Percentiles rank a stretch among this genome's conserved stretches.
These are phyloP conservation scores for Myotis vivesi DNA, from an alignment of 2,797 vertebrate species.

Conservation along the genomic window DNA sequence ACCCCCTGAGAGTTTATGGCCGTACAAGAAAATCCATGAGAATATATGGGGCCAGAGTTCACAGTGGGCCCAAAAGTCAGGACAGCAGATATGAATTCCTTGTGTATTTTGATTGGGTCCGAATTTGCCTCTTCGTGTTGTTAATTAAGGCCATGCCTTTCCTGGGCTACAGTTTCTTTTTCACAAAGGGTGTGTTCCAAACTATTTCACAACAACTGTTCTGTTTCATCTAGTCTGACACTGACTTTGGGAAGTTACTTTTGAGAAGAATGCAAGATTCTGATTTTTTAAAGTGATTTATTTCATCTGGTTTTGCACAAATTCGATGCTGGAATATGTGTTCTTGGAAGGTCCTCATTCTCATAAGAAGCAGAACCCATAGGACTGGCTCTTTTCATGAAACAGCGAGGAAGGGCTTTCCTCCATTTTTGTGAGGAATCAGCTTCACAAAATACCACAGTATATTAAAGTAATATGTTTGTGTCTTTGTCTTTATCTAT, in stretches of 20 bases:
- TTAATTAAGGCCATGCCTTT: neutral
- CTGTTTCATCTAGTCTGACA: neutral
- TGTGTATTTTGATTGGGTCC: constrained; percentile 30
- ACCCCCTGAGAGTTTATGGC: constrained; percentile 47
- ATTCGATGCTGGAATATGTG: neutral
- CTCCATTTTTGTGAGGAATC: neutral
- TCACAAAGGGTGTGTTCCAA: neutral
- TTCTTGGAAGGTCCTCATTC: neutral
- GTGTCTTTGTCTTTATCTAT: neutral
- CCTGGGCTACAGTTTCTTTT: neutral
- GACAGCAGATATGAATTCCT: constrained; percentile 27
- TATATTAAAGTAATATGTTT: neutral
- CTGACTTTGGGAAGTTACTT: neutral
- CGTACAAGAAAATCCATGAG: constrained; percentile 69
- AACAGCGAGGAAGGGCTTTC: neutral
- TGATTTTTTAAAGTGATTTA: neutral
- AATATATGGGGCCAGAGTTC: constrained; percentile 49
- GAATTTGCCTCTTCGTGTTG: constrained; percentile 1
- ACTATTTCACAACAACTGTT: neutral
- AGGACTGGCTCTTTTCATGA: neutral
- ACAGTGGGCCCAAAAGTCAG: constrained; percentile 52
- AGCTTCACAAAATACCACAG: neutral
- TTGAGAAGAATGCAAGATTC: neutral
- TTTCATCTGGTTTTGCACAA: neutral
- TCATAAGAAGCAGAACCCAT: neutral